Percentiles rank a stretch among this genome's conserved stretches.
Conservation (phyloP, 2,888 invertebrate genomes). For the Xanthostigma xanthostigma region DNA sequence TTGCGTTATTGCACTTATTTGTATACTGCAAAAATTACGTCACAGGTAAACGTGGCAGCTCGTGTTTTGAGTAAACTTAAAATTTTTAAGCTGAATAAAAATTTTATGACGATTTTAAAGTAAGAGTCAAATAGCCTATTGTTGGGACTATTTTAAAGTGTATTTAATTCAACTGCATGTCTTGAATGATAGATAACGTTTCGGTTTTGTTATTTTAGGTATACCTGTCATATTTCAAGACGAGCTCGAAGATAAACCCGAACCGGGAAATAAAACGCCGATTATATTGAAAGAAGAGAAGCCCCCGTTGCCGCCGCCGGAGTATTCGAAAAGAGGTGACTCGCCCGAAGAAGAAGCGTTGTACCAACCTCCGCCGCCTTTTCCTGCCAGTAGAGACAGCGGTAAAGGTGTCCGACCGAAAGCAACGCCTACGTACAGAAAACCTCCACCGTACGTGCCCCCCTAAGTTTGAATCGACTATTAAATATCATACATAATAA, state of each 20-base stretch:
- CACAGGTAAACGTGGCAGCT: no score
- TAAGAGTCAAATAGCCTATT: no score
- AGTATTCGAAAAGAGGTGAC: slow-evolving; percentile 39
- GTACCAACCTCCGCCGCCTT: slow-evolving; percentile 84
- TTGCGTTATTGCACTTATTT: no score
- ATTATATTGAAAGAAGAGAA: slow-evolving; percentile 91
- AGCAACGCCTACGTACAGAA: slow-evolving; percentile 80
- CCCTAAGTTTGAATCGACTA: slow-evolving; percentile 47
- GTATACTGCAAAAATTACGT: no score
- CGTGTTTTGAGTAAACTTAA: no score
- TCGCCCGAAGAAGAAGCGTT: slow-evolving; percentile 46
- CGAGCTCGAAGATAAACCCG: slow-evolving; percentile 86
- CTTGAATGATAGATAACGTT: no score
- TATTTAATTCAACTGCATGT: background rate
- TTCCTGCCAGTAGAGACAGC: slow-evolving; percentile 56
- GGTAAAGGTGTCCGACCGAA: slow-evolving; percentile 62
- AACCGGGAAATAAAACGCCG: slow-evolving; percentile 79
- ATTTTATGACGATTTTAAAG: no score
- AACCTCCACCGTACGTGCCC: slow-evolving; percentile 94
- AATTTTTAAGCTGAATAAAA: no score
- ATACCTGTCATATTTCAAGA: slow-evolving; percentile 96
- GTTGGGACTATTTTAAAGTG: background rate
- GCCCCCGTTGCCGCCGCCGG: slow-evolving; percentile 78
- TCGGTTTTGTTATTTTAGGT: slow-evolving; percentile 19
- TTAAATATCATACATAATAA: no score